Evolutionary conservation across 2,797 vertebrate species (phyloP).

Genomic region (Poeciliopsis presidionis): DNA sequence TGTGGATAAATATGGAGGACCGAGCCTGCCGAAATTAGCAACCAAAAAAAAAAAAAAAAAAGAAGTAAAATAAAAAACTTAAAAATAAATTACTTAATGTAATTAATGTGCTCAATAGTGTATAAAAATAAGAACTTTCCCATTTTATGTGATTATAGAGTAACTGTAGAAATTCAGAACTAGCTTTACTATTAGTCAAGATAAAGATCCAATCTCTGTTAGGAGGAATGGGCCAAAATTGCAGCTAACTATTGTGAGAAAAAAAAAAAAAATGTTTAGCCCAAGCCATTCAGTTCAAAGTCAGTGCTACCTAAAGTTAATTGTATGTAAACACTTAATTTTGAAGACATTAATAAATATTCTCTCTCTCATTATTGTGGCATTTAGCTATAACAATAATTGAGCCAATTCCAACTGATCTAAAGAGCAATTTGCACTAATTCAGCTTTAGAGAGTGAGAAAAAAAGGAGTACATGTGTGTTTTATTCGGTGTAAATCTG

Average conservation of each 20-base stretch:
- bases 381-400: not conserved
- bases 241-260: not conserved
- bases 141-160: not conserved
- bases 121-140: not conserved
- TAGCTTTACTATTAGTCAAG: not conserved
- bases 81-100: not conserved
- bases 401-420: not conserved
- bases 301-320: not conserved
- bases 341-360: not conserved
- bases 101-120: not conserved
- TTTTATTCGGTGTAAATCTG: not conserved
- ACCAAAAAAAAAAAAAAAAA: rapidly evolving
- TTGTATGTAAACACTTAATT: not conserved
- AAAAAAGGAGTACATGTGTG: not conserved
- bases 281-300: not conserved
- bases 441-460: not conserved
- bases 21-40: not conserved
- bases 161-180: not conserved
- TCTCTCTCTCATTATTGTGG: not conserved
- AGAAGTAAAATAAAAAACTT: too few relatives aligned
- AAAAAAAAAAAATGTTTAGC: not conserved
- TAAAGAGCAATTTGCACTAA: not conserved
- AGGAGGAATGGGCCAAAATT: not conserved
- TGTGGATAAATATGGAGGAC: not conserved
- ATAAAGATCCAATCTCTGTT: not conserved